Conservation (phyloP, 2,797 vertebrate genomes). For the Menidia menidia region DNA sequence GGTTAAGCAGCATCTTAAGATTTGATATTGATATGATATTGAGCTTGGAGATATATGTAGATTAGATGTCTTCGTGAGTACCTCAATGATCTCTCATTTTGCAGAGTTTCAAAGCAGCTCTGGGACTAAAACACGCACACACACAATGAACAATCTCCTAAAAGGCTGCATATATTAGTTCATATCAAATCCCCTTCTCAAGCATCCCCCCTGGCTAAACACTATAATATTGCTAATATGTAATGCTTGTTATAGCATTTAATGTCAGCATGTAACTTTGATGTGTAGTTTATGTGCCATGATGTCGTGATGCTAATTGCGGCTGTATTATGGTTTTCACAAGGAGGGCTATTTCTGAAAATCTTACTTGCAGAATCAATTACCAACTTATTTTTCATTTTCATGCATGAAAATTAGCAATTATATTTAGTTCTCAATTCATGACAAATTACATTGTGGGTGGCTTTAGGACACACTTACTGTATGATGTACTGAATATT, state of each 20-base stretch:
- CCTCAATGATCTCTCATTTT: constrained; percentile 29
- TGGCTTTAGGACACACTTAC: constrained; percentile 55
- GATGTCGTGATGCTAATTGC: constrained; percentile 36
- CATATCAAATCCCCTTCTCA: constrained; percentile 27
- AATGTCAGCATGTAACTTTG: constrained; percentile 44
- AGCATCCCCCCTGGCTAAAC: constrained; percentile 37
- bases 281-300: constrained; percentile 43
- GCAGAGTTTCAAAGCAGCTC: constrained; percentile 4
- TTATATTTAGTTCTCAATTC: constrained; percentile 62
- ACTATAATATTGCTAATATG: constrained; percentile 43
- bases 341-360: constrained; percentile 45
- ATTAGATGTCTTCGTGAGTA: constrained; percentile 31
- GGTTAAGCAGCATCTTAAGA: constrained; percentile 16
- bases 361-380: constrained; percentile 56
- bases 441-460: constrained; percentile 47
- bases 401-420: constrained; percentile 65
- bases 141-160: constrained; percentile 12
- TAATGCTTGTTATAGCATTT: constrained; percentile 45
- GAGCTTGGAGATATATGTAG: constrained; percentile 10
- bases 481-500: constrained; percentile 46
- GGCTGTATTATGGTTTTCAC: constrained; percentile 23
- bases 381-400: constrained; percentile 44
- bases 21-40: not conserved
- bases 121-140: constrained; percentile 7
- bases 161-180: constrained; percentile 38